Evolutionary conservation across 2,888 invertebrate species (phyloP).

Genomic region (Cheilosia soror): DNA sequence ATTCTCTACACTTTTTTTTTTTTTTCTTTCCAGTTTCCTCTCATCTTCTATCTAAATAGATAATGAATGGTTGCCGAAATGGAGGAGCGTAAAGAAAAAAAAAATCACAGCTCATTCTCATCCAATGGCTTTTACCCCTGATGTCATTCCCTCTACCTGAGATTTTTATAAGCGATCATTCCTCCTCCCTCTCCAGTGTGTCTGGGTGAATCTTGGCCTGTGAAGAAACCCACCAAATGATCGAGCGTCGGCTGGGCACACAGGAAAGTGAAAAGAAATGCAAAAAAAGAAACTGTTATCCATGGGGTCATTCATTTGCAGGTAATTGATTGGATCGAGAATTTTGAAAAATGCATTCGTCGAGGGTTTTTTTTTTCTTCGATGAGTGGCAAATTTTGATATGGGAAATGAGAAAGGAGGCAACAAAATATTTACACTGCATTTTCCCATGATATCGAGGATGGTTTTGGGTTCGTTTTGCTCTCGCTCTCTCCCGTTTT

Average conservation of each 20-base stretch:
- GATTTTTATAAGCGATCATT: conserved; percentile 67
- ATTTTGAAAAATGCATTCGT: conserved; percentile 69
- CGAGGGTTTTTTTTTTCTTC: conserved; percentile 34
- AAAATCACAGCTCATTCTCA: conserved; percentile 34
- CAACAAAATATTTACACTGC: conserved; percentile 36
- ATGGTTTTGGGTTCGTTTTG: conserved; percentile 32
- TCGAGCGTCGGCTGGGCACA: conserved; percentile 6
- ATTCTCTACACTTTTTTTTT: conserved; percentile 47
- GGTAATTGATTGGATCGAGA: conserved; percentile 70
- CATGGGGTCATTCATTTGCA: conserved; percentile 73
- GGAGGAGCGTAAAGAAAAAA: conserved; percentile 44
- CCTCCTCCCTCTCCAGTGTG: conserved; percentile 44
- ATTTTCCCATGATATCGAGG: conserved; percentile 68
- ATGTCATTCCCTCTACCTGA: conserved; percentile 72
- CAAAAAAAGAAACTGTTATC: conserved; percentile 63
- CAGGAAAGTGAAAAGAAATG: conserved; percentile 73
- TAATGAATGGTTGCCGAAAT: conserved; percentile 73
- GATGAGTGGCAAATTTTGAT: conserved; percentile 64
- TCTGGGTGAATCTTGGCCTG: conserved; percentile 54
- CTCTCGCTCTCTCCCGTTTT: not conserved
- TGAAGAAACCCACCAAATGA: conserved; percentile 55
- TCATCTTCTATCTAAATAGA: conserved; percentile 62
- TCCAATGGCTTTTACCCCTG: conserved; percentile 61
- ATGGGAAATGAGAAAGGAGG: conserved; percentile 27
- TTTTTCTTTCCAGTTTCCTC: not conserved